phyloP scores from a whole-genome alignment of 2,113 vertebrate genomes.

The Acrocephalus kingi region DNA sequence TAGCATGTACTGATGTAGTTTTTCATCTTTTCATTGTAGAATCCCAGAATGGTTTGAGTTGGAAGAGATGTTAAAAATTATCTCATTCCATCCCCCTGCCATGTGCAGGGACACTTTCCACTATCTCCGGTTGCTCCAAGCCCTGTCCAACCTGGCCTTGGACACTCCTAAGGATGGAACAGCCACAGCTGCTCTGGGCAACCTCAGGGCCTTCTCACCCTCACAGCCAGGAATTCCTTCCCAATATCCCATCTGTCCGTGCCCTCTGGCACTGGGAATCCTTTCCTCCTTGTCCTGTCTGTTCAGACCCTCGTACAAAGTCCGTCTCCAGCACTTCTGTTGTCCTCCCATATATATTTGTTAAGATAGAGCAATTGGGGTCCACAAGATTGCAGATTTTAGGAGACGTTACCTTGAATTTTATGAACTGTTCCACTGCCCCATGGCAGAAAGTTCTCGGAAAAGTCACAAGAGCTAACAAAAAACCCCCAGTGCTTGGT shows the following conservation, averaged over 20 bases:
- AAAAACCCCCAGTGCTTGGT: background rate
- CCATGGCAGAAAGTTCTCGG: background rate
- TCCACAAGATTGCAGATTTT: background rate
- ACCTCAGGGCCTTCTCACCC: background rate
- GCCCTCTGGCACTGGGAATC: background rate
- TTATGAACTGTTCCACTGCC: background rate
- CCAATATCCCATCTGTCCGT: accelerated
- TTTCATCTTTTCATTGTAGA: background rate
- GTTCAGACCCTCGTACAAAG: background rate
- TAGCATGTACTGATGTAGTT: background rate
- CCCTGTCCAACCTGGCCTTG: accelerated
- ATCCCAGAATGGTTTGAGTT: background rate
- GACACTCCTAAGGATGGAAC: too few species aligned
- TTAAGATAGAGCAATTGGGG: background rate
- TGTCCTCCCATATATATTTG: too few species aligned
- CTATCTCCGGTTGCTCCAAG: accelerated
- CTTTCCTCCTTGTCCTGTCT: background rate
- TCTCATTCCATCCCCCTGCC: accelerated
- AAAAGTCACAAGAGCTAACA: background rate
- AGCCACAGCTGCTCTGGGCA: background rate
- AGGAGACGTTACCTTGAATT: background rate
- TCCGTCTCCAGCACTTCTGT: background rate
- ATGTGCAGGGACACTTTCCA: background rate
- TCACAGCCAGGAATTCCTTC: accelerated
- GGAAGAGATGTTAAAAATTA: background rate